Percentiles rank a stretch among this genome's conserved stretches.
phyloP scores from a whole-genome alignment of 2,797 vertebrate genomes.

The Cossypha dichroa region DNA sequence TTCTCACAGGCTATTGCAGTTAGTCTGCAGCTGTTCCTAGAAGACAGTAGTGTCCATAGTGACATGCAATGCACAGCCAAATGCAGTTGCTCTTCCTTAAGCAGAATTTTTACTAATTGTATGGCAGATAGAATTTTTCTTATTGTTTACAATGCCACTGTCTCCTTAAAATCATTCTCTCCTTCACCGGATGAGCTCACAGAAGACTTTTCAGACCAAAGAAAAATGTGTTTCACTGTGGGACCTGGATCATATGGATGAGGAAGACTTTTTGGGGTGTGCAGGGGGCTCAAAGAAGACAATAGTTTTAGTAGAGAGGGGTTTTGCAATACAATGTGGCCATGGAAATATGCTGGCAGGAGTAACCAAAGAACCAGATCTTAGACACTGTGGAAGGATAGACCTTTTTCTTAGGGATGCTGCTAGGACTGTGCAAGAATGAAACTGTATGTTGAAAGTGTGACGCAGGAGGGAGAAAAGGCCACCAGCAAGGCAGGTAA shows the following conservation, averaged over 20 bases:
- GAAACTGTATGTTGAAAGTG: background rate
- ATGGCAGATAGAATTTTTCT: background rate
- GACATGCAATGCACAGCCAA: background rate
- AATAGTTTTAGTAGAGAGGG: background rate
- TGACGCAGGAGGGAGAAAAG: background rate
- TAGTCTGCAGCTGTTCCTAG: background rate
- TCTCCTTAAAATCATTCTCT: background rate
- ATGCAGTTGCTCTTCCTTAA: background rate
- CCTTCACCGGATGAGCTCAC: background rate
- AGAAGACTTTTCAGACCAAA: background rate
- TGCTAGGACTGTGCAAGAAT: background rate
- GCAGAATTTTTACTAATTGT: background rate
- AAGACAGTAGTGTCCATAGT: background rate
- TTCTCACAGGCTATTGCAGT: background rate
- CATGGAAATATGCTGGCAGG: background rate
- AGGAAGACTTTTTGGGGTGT: background rate
- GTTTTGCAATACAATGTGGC: background rate
- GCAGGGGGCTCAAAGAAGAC: background rate
- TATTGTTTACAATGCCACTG: background rate
- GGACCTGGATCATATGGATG: background rate
- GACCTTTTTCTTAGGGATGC: background rate
- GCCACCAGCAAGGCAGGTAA: background rate
- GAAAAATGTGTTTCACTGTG: background rate
- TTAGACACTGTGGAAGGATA: background rate
- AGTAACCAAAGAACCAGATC: background rate